Base-by-base conservation (phyloP, 2,797 vertebrate species). In the Neoniphon sammara region DNA sequence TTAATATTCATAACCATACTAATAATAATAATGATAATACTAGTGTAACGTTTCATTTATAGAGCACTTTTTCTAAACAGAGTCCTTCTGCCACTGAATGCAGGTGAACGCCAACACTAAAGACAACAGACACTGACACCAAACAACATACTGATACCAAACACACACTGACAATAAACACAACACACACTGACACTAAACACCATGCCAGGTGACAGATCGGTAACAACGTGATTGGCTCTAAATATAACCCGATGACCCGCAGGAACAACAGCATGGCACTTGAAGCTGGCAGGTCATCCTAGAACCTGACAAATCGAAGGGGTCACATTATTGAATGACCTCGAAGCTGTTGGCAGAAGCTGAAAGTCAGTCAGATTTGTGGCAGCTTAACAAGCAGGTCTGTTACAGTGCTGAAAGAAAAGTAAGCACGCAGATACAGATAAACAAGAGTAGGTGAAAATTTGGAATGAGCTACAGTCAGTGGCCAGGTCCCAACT, bases 231-330 rank as follows among this genome's bases (percentile, higher is more conserved):
- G 23, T 27, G 36, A 30, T 18, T 0, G 1, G 39, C 21, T 75
- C 76, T 85, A 82, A 77, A 73, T 80, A 58, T 65, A 80, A 80
- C 75, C 83, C 52, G 30, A 50, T 65, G 70, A 79, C 75, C 67
- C 63, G 21, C 64, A 49, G 11, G n/a, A 44, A 50, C 17, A 62
- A 66, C 52, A 47, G 59, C 64, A 3, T n/a, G 47, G 62, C 53
- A 42, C 4, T 21, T 59, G 18, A 54, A 80, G 60, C 69, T 78
- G 81, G 20, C 71, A 62, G 76, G 71, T 74, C 61, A 71, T 39
- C 27, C 0, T 23, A 59, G 66, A 72, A 59, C 18, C 25, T 27
- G 25, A 27, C 25, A 27, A 27, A 27, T 27, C 25, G 25, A 27
- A 27, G 25, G 25, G 25, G 25, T 27, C 25, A 27, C 25, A 27